Percentiles rank a stretch among this genome's conserved stretches.
Conservation (phyloP, 2,888 invertebrate species). For the Meteorus colon region DNA sequence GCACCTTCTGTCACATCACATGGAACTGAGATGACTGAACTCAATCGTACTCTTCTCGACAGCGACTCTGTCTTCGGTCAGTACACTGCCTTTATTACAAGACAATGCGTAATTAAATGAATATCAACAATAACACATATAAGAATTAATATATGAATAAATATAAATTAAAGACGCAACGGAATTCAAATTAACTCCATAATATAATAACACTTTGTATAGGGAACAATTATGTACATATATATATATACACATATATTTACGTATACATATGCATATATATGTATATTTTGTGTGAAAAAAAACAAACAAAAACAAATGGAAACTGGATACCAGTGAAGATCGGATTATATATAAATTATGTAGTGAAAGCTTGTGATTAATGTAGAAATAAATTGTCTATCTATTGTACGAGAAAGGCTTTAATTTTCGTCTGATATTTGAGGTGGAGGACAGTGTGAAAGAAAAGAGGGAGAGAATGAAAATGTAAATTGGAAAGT, state of each 20-base stretch:
- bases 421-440: background rate
- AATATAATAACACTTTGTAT: conserved; percentile 2
- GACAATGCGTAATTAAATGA: conserved; percentile 59
- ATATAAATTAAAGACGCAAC: background rate
- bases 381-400: background rate
- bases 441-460: background rate
- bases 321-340: background rate
- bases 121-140: background rate
- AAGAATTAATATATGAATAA: conserved; percentile 20
- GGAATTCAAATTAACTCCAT: background rate
- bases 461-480: background rate
- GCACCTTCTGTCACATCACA: conserved; percentile 83
- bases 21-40: conserved; percentile 87
- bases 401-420: background rate
- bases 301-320: background rate
- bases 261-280: background rate
- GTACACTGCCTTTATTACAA: conserved; percentile 71
- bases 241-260: background rate
- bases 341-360: background rate
- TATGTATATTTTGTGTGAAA: background rate
- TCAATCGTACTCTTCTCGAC: conserved; percentile 87
- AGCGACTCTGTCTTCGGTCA: conserved; percentile 86
- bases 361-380: background rate
- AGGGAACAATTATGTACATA: conserved; percentile 12
- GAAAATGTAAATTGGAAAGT: background rate